Base-by-base conservation (phyloP, 2,797 vertebrate species). In the Mormyrus proboscirostris region DNA sequence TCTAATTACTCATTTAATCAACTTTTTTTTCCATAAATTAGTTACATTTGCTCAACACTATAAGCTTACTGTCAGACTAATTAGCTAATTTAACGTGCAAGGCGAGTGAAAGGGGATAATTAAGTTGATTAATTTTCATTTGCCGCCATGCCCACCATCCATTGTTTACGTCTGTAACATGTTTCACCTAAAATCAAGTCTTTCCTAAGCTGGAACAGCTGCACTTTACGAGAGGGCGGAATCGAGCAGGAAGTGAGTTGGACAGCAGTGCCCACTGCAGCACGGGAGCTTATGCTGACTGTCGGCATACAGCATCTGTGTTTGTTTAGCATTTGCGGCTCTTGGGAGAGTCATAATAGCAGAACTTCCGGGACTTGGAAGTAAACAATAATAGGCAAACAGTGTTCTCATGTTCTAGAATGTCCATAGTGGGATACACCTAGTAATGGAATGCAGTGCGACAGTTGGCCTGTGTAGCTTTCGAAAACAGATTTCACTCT, bases 1-100 rank as follows among this genome's bases (percentile, higher is more conserved):
- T 57, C 53, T 41, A 55, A 87, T 87, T 57, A 86, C 85, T 33
- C 29, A 87, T 87, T 87, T 38, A 55, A 33, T 57, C 29, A 57
- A 87, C 85, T 57, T 84, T 84, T 84, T 82, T 84, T 53, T 12
- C 19, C 55, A 85, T 8, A 87, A 53, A 87, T 87, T 29, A 57
- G 85, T 38, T 59, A n/a, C 22, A 41, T 87, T 19, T 87, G 85
- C 85, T 87, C 53, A 41, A 12, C 50, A 57, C 14, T 57, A 41
- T 41, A 84, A 84, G 19, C 82, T 84, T 84, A 87, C 53, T 87
- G 51, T 87, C 51, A 87, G 85, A 16, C 85, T 87, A 87, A 87
- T 57, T 51, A 57, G 29, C 53, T 57, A 50, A 87, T 59, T 87
- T 87, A 87, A 16, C 25, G 19, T 38, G 22, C 50, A 57, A 51